Conservation (phyloP, 2,888 invertebrate species). For the Periphyllus acericola region DNA sequence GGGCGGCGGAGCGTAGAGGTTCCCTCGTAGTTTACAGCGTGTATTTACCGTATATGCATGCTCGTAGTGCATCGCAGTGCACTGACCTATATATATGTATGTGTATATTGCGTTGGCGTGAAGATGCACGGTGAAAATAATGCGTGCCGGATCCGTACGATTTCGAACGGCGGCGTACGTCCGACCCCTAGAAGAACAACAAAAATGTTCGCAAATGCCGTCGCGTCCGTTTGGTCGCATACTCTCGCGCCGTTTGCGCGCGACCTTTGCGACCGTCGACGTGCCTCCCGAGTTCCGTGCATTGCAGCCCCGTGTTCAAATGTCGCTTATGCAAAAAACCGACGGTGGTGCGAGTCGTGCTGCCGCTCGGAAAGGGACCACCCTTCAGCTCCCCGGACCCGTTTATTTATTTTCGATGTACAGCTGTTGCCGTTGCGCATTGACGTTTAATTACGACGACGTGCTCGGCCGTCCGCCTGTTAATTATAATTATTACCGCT, state of each 20-base stretch:
- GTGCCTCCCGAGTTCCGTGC: background rate
- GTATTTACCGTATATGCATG: no score
- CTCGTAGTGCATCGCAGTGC: background rate
- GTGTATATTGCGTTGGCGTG: background rate
- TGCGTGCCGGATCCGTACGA: background rate
- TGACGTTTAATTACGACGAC: background rate
- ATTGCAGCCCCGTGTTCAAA: constrained; percentile 35
- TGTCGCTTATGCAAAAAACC: constrained; percentile 39
- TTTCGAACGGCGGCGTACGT: background rate
- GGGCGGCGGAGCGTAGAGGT: background rate
- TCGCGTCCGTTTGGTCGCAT: constrained; percentile 31
- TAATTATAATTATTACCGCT: constrained; percentile 33
- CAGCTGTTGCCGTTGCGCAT: background rate
- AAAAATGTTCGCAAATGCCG: constrained; percentile 19
- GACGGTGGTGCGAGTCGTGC: constrained; percentile 37
- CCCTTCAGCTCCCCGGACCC: background rate
- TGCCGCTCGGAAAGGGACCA: constrained; percentile 25
- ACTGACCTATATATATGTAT: background rate
- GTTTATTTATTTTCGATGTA: background rate
- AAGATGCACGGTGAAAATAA: background rate
- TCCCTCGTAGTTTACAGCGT: background rate
- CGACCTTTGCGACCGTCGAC: constrained; percentile 36
- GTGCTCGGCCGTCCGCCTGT: background rate
- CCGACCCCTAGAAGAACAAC: background rate
- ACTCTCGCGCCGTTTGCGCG: background rate